phyloP scores from a whole-genome alignment of 2,113 vertebrate species.

The Neolamprologus devosi region DNA sequence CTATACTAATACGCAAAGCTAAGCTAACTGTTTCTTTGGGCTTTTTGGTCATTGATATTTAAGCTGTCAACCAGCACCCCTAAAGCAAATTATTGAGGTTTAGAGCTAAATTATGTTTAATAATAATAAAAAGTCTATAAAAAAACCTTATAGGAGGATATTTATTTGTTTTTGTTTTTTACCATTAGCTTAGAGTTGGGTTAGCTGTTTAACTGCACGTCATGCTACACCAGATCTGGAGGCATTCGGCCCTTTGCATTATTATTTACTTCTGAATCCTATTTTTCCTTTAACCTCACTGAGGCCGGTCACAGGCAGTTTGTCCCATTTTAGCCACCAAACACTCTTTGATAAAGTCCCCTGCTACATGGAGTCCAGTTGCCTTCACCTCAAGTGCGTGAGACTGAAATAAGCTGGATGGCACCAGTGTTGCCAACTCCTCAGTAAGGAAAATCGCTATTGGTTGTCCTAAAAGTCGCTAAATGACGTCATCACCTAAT shows the following conservation, averaged over 20 bases:
- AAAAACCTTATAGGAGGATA: not conserved
- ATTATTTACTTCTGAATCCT: not conserved
- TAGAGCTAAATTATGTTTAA: fast-evolving
- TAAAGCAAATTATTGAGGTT: not conserved
- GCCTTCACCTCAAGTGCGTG: fast-evolving
- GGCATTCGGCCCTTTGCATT: not conserved
- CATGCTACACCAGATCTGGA: not conserved
- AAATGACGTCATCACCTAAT: too few relatives aligned
- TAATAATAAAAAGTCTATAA: not conserved
- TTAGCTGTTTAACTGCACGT: not conserved
- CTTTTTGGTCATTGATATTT: not conserved
- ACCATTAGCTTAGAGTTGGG: not conserved
- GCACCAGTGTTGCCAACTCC: not conserved
- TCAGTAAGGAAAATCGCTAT: too few relatives aligned
- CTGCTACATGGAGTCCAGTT: not conserved
- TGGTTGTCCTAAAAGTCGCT: too few relatives aligned
- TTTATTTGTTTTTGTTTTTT: not conserved
- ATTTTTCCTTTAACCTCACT: not conserved
- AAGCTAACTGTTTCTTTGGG: not conserved
- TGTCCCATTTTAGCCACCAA: not conserved
- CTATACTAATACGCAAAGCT: not conserved
- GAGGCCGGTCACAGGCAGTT: not conserved
- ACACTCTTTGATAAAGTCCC: not conserved
- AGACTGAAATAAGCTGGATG: not conserved
- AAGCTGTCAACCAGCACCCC: not conserved